A percentile compares a stretch with the other conserved stretches of the same genome.
Conservation (phyloP, 2,797 vertebrate genomes). For the Cossypha heuglini region DNA sequence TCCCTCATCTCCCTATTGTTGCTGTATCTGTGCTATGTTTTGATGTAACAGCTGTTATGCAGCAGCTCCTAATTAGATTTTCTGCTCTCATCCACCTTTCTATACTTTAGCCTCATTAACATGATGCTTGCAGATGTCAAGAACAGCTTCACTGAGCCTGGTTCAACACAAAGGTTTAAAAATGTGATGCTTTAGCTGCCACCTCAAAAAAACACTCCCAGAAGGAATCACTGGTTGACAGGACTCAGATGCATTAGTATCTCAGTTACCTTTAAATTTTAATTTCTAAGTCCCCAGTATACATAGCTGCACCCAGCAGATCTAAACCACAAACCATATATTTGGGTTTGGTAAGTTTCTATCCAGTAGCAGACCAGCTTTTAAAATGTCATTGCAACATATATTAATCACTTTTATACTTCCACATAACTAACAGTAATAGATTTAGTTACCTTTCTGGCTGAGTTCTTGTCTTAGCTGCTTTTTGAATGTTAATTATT, state of each 20-base stretch:
- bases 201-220: not conserved
- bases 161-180: not conserved
- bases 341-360: not conserved
- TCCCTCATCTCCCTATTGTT: not conserved
- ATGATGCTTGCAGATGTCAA: not conserved
- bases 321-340: not conserved
- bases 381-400: not conserved
- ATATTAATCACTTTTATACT: not conserved
- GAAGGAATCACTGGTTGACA: not conserved
- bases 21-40: not conserved
- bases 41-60: not conserved
- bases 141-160: not conserved
- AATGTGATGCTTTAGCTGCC: not conserved
- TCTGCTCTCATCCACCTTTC: not conserved
- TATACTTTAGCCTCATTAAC: not conserved
- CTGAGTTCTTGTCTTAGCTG: not conserved
- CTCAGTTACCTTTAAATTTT: not conserved
- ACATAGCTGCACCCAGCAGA: not conserved
- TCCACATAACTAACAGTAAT: not conserved
- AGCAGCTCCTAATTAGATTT: not conserved
- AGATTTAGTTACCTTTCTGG: not conserved
- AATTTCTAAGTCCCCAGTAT: not conserved
- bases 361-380: not conserved
- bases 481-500: not conserved
- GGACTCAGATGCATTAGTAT: not conserved